Conservation (phyloP, 1,140 invertebrate genomes). For the Pomacea maculata region DNA sequence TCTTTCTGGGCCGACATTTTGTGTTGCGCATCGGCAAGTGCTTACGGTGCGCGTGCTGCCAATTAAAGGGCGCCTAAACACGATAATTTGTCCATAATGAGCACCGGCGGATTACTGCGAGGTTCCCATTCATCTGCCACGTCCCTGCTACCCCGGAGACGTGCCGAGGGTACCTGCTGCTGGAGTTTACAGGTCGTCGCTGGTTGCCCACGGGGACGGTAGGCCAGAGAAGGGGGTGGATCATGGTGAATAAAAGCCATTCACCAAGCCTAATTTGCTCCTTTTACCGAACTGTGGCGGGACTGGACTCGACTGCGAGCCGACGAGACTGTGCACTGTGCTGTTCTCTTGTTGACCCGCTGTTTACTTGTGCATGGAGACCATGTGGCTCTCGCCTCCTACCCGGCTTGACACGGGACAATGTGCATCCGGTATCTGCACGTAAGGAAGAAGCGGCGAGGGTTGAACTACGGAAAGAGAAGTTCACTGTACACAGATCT, state of each 20-base stretch:
- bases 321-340: neutral
- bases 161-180: constrained; percentile 13
- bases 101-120: neutral
- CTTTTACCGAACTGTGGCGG: neutral
- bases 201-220: neutral
- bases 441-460: too few relatives aligned
- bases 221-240: neutral
- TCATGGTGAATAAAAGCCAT: neutral
- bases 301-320: neutral
- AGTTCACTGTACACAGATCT: too few relatives aligned
- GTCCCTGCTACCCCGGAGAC: constrained; percentile 13
- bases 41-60: constrained; percentile 16
- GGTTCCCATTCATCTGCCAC: constrained; percentile 9
- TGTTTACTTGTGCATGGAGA: constrained; percentile 6
- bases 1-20: neutral
- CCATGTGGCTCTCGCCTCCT: neutral
- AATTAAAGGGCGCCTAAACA: constrained; percentile 27
- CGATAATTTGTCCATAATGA: constrained; percentile 23
- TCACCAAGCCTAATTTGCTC: constrained; percentile 4
- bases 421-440: neutral
- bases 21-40: constrained; percentile 9
- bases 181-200: neutral
- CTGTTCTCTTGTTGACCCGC: neutral
- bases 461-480: too few relatives aligned
- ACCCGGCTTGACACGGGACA: neutral